Conservation (phyloP, 2,888 invertebrate genomes). For the Tinea semifulvella region DNA sequence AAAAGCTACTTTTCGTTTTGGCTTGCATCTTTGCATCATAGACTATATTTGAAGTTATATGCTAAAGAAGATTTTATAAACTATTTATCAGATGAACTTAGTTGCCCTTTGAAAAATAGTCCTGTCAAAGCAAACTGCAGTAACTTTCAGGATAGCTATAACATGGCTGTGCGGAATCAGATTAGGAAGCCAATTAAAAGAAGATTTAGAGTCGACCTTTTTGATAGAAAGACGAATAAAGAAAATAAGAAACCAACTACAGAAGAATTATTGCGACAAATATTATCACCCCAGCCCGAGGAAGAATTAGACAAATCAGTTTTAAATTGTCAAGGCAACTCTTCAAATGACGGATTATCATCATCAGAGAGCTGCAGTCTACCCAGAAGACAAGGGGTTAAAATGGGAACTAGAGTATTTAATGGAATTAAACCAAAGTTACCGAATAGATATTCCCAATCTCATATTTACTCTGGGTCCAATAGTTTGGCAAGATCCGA, state of each 20-base stretch:
- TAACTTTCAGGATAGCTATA: conserved; percentile 61
- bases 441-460: conserved; percentile 32
- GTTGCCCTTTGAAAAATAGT: conserved; percentile 53
- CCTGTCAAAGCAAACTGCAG: conserved; percentile 35
- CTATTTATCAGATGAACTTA: conserved; percentile 69
- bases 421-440: conserved; percentile 47
- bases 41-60: conserved; percentile 76
- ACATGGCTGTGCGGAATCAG: conserved; percentile 57
- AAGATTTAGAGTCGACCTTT: conserved; percentile 59
- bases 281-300: conserved; percentile 41
- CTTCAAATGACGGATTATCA: conserved; percentile 54
- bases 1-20: conserved; percentile 82
- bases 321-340: conserved; percentile 34
- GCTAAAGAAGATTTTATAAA: conserved; percentile 75
- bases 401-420: conserved; percentile 79
- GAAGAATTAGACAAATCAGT: conserved; percentile 32
- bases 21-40: conserved; percentile 80
- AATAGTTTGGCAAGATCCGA: conserved; percentile 35
- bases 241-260: conserved; percentile 73
- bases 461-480: conserved; percentile 30
- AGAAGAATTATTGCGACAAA: conserved; percentile 45
- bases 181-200: conserved; percentile 53
- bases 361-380: conserved; percentile 59
- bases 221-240: conserved; percentile 65
- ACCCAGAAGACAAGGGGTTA: conserved; percentile 71